Percentiles rank a stretch among this genome's conserved stretches.
phyloP scores from a whole-genome alignment of 2,888 invertebrate species.

The Scaeva pyrastri region DNA sequence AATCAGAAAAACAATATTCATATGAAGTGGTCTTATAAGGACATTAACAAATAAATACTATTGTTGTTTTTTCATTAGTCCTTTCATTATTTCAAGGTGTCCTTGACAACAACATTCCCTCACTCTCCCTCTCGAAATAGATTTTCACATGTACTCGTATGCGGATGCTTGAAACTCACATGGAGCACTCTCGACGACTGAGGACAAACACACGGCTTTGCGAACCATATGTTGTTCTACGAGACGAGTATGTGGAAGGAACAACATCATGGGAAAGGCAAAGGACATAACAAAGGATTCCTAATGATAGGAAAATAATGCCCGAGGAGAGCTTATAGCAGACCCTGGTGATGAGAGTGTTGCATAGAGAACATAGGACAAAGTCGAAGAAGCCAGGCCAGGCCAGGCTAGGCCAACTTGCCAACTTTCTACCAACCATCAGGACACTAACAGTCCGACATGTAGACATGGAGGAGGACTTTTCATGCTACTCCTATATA shows the following conservation, averaged over 20 bases:
- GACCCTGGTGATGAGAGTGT: slow-evolving; percentile 48
- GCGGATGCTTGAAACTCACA: slow-evolving; percentile 23
- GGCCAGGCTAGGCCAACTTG: not conserved
- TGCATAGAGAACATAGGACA: slow-evolving; percentile 11
- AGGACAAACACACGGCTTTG: slow-evolving; percentile 14
- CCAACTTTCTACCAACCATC: not conserved
- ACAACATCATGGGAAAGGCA: slow-evolving; percentile 43
- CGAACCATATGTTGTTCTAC: too few relatives aligned
- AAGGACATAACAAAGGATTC: slow-evolving; percentile 73
- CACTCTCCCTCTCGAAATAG: slow-evolving; percentile 38
- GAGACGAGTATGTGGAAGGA: too few relatives aligned
- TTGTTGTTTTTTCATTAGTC: slow-evolving; percentile 76
- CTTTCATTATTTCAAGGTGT: slow-evolving; percentile 75
- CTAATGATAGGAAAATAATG: slow-evolving; percentile 76
- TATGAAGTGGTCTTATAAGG: slow-evolving; percentile 70
- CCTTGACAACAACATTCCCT: slow-evolving; percentile 69
- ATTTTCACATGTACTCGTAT: slow-evolving; percentile 12
- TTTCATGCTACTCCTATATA: slow-evolving; percentile 59
- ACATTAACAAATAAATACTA: slow-evolving; percentile 74
- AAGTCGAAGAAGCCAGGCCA: slow-evolving; percentile 22
- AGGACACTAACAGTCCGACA: slow-evolving; percentile 4
- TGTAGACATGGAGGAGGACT: slow-evolving; percentile 1
- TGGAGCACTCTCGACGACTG: slow-evolving; percentile 8
- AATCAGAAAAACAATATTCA: slow-evolving; percentile 50
- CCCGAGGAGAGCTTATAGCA: slow-evolving; percentile 66